Base-by-base conservation (phyloP, 2,113 vertebrate species). In the Xenotilapia leptura region DNA sequence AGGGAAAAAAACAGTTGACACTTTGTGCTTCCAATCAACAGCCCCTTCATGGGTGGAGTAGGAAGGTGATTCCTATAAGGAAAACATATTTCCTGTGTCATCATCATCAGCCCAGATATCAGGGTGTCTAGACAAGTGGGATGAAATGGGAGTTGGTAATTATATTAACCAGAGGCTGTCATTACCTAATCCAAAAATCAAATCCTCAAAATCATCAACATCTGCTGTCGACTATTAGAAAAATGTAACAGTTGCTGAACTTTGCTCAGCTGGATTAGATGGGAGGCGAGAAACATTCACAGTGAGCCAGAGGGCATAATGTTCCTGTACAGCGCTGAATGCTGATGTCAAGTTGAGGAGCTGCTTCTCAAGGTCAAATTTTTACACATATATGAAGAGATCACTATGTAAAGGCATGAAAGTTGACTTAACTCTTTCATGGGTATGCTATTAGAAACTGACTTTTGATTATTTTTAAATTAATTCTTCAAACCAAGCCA, bases 141-240 rank as follows among this genome's bases (percentile, higher is more conserved):
- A 33, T 73, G 40, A 79, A 86, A 86, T 49, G 56, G 53, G n/a
- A 51, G 51, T 68, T 49, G 88, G 45, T 77, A 85, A 85, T 79
- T 31, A 51, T 80, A 40, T 77, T 88, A 83, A 88, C 86, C 56
- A 47, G 65, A 90, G 88, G 86, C 62, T 84, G 53, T 79, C 38
- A 54, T 89, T 85, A 80, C 73, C 51, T 28, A 83, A 85, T 86
- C 86, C 38, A 58, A 80, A 65, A 85, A 82, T 49, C 31, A 54
- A 70, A 89, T 85, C 7, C 75, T 83, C 17, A 38, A 55, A 85
- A 83, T 49, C 31, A 68, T 88, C 65, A 87, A 89, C 89, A 88
- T 87, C 89, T 93, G 90, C 89, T 79, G 86, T 77, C 56, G 81
- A 90, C 65, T 80, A 38, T 81, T 68, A 58, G 68, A 86, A 88